A percentile compares a stretch with the other conserved stretches of the same genome.
phyloP scores from a whole-genome alignment of 2,888 invertebrate genomes.

The Loripinus fragilis region DNA sequence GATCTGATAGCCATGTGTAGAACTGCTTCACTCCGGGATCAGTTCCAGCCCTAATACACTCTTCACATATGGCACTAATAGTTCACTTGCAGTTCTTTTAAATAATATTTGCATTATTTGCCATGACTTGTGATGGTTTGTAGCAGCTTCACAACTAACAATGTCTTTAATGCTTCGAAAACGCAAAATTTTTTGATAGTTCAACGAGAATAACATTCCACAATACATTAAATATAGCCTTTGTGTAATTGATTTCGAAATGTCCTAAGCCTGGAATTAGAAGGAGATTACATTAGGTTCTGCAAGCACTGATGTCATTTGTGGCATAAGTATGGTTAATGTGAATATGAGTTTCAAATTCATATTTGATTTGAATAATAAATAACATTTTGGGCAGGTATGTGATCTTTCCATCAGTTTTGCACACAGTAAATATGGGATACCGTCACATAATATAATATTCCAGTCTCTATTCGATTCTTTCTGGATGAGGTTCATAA shows the following conservation, averaged over 20 bases:
- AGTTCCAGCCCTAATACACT: background rate
- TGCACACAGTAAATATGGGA: constrained; percentile 3
- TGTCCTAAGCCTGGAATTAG: constrained; percentile 25
- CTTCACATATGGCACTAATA: background rate
- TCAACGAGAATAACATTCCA: constrained; percentile 4
- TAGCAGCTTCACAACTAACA: too few relatives aligned
- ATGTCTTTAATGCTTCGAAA: too few relatives aligned
- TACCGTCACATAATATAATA: background rate
- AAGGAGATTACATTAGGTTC: constrained; percentile 1
- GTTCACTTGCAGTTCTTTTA: background rate
- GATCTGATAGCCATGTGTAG: background rate
- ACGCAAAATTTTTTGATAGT: constrained; percentile 10
- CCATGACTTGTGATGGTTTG: too few relatives aligned
- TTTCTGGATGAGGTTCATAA: too few relatives aligned
- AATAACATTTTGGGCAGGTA: background rate
- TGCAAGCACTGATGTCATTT: background rate
- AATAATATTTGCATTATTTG: too few relatives aligned
- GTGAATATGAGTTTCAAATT: background rate
- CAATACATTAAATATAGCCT: constrained; percentile 11
- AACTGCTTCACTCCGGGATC: background rate
- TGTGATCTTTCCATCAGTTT: background rate
- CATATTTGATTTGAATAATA: background rate
- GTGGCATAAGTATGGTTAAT: background rate
- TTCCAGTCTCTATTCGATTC: too few relatives aligned
- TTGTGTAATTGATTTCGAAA: constrained; percentile 21